Evolutionary conservation across 2,797 vertebrate species (phyloP).

Genomic region (Psittacula echo): DNA sequence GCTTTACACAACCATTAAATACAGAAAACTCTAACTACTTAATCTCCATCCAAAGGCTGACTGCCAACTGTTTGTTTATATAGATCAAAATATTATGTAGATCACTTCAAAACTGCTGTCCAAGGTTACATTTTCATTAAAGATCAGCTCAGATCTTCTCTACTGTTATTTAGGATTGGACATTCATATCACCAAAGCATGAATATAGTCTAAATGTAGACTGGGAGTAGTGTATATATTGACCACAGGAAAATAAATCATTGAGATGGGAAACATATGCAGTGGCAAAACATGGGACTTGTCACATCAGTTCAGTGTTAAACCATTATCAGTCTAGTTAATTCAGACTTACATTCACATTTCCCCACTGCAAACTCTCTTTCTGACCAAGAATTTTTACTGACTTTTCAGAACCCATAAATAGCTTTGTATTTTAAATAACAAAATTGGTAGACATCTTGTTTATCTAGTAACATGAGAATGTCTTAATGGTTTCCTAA

Average conservation of each 20-base stretch:
- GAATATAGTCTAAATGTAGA: not conserved
- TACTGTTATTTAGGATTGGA: not conserved
- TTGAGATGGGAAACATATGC: constrained; percentile 62
- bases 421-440: not conserved
- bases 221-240: not conserved
- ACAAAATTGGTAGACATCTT: not conserved
- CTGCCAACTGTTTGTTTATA: not conserved
- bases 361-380: not conserved
- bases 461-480: not conserved
- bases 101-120: not conserved
- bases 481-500: constrained; percentile 8
- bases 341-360: not conserved
- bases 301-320: constrained; percentile 50
- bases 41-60: not conserved
- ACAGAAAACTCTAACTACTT: not conserved
- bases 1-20: not conserved
- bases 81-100: not conserved
- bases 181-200: not conserved
- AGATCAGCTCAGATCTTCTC: not conserved
- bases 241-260: constrained; percentile 67
- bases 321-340: not conserved
- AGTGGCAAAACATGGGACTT: constrained; percentile 14
- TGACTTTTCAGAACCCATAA: not conserved
- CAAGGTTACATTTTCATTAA: not conserved
- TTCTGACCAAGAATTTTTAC: not conserved